Conservation (phyloP, 2,888 invertebrate species). For the Lasioglossum oenotherae region DNA sequence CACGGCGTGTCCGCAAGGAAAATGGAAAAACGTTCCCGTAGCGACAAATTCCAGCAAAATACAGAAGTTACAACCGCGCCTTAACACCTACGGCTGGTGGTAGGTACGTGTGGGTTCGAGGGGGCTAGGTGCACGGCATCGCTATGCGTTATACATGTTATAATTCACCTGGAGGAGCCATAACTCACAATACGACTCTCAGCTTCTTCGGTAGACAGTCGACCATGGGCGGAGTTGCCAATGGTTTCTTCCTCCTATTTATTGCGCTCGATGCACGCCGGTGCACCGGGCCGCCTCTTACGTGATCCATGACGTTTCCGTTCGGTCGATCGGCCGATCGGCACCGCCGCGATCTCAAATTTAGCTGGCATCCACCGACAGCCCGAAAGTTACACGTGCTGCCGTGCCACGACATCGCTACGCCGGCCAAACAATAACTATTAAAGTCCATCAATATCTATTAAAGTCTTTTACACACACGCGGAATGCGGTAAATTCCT, state of each 20-base stretch:
- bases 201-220: slow-evolving; percentile 80
- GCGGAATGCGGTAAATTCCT: slow-evolving; percentile 20
- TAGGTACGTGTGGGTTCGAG: slow-evolving; percentile 67
- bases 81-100: slow-evolving; percentile 56
- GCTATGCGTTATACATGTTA: slow-evolving; percentile 81
- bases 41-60: slow-evolving; percentile 16
- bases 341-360: slow-evolving; percentile 40
- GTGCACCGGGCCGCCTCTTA: slow-evolving; percentile 55
- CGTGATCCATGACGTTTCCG: slow-evolving; percentile 52
- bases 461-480: slow-evolving; percentile 18
- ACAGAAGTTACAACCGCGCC: slow-evolving; percentile 63
- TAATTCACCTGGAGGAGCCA: slow-evolving; percentile 80
- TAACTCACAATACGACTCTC: slow-evolving; percentile 77
- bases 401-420: slow-evolving; percentile 14
- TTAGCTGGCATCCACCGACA: slow-evolving; percentile 50
- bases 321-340: slow-evolving; percentile 23
- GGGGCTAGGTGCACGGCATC: slow-evolving; percentile 54
- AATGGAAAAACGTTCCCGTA: neutral
- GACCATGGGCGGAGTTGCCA: slow-evolving; percentile 77
- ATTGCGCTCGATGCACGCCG: slow-evolving; percentile 71
- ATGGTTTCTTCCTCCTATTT: slow-evolving; percentile 76
- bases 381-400: slow-evolving; percentile 41
- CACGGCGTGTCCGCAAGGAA: neutral
- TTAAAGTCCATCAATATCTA: slow-evolving; percentile 21
- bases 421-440: slow-evolving; percentile 41